Evolutionary conservation across 2,888 invertebrate species (phyloP).

Genomic region (Venusia cambrica): DNA sequence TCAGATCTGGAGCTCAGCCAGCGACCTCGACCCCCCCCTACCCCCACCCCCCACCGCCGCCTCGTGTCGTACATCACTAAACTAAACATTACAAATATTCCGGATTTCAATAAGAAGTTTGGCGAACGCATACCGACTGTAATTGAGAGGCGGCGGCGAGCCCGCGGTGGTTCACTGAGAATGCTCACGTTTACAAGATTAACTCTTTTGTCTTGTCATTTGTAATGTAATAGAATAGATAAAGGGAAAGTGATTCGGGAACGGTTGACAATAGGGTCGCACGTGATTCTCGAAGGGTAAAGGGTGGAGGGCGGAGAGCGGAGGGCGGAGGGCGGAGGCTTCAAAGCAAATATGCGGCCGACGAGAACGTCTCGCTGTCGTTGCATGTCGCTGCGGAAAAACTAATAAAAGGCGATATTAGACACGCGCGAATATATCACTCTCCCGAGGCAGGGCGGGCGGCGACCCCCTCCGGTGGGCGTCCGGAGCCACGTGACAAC

Average conservation of each 20-base stretch:
- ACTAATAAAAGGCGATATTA: slow-evolving; percentile 74
- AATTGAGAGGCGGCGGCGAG: slow-evolving; percentile 52
- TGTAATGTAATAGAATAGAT: slow-evolving; percentile 39
- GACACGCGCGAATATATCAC: slow-evolving; percentile 54
- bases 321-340: slow-evolving; percentile 26
- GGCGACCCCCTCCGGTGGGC: too few relatives aligned
- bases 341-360: slow-evolving; percentile 58
- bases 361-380: slow-evolving; percentile 50
- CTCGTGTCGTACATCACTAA: slow-evolving; percentile 30
- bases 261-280: slow-evolving; percentile 25
- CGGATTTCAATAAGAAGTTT: slow-evolving; percentile 57
- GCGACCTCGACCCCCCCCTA: slow-evolving; percentile 33
- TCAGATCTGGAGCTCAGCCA: slow-evolving; percentile 43
- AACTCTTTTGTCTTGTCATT: slow-evolving; percentile 46
- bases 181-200: slow-evolving; percentile 32
- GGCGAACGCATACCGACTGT: slow-evolving; percentile 54
- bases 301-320: slow-evolving; percentile 9
- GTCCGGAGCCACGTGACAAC: too few relatives aligned
- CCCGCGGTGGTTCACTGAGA: slow-evolving; percentile 41
- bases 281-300: slow-evolving; percentile 7
- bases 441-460: too few relatives aligned
- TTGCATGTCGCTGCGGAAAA: slow-evolving; percentile 72
- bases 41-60: slow-evolving; percentile 17
- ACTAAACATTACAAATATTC: slow-evolving; percentile 45
- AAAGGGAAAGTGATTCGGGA: slow-evolving; percentile 33